Evolutionary conservation across 2,797 vertebrate species (phyloP), one percentile per base, ranked within the genome.

Genomic region (Pipistrellus kuhlii): DNA sequence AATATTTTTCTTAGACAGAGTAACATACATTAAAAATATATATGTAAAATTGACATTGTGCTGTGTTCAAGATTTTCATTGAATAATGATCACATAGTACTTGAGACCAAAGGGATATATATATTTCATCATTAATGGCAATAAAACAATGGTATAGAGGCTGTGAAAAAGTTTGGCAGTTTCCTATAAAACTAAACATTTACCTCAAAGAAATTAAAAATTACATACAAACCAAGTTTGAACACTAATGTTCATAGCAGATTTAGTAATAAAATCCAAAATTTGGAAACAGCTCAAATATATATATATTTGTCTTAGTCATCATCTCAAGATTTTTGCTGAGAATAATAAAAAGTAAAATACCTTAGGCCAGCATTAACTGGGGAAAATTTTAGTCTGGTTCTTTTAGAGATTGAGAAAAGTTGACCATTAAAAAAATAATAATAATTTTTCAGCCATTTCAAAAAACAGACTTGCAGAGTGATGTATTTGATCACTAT

Each of bases 1-100:
- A 69, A 57, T 6, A 41, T 35, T 78, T 55, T 85, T 66, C 23
- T 38, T 55, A 59, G 27, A 76, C 38, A 41, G 38, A 41, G 68
- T 90, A 84, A 88, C n/a, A 18, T 84, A 6, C 23, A 93, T 86
- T 91, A 93, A 91, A 88, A 64, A 86, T 72, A 10, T 5, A 35
- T 38, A 59, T 25, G 12, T 30, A 27, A 62, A 62, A 13, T 13
- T 30, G 27, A 62, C 12, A 62, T 62, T 62, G 59, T 62, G 59
- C 30, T 62, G 59, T 30, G 59, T 62, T 30, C 59, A 62, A 30
- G 59, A 62, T 62, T 62, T 62, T 62, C 59, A 62, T 62, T 27
- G 27, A 62, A 13, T 62, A 62, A 30, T 30, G 59, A 62, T 62
- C 27, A 62, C 59, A 62, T 12, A 62, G 27, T 30, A 30, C 12